These are phyloP conservation scores for Hippocampus abdominalis DNA, from an alignment of 2,113 vertebrate species.

Conservation along the genomic window DNA sequence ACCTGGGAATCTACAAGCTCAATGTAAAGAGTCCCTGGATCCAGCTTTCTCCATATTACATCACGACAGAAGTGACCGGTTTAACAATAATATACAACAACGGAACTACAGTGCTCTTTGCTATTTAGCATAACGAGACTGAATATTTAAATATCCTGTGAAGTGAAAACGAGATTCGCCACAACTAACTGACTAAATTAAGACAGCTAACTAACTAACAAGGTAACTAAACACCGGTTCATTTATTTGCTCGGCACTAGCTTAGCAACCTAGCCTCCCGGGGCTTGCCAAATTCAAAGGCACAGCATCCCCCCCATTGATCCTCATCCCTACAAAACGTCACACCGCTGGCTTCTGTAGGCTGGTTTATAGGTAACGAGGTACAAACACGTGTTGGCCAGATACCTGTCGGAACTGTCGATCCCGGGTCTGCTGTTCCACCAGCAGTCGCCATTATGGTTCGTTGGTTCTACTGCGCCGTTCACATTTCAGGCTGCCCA, in stretches of 20 bases:
- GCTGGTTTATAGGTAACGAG: not conserved
- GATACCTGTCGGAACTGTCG: conserved; percentile 72
- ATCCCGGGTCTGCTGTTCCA: conserved; percentile 70
- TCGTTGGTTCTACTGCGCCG: conserved; percentile 13
- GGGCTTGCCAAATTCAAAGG: conserved; percentile 2
- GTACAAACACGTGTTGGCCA: accelerated
- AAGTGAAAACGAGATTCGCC: not conserved
- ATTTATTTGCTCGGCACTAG: conserved; percentile 50
- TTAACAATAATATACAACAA: conserved; percentile 12
- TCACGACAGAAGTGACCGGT: conserved; percentile 5
- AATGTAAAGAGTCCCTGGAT: not conserved
- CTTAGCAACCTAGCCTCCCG: conserved; percentile 44
- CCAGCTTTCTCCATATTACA: not conserved
- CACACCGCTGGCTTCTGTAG: not conserved
- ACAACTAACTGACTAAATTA: not conserved
- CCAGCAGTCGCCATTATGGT: conserved; percentile 77
- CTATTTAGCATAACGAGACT: not conserved
- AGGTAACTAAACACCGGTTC: conserved; percentile 14
- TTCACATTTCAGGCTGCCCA: conserved; percentile 42
- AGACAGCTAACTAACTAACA: conserved; percentile 14
- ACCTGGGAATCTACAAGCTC: not conserved
- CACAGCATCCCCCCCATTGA: not conserved
- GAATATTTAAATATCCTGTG: not conserved
- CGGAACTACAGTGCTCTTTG: conserved; percentile 18
- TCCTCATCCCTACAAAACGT: not conserved